phyloP scores from a whole-genome alignment of 92 coral and sea anemone genomes.

The Zoanthus sociatus region DNA sequence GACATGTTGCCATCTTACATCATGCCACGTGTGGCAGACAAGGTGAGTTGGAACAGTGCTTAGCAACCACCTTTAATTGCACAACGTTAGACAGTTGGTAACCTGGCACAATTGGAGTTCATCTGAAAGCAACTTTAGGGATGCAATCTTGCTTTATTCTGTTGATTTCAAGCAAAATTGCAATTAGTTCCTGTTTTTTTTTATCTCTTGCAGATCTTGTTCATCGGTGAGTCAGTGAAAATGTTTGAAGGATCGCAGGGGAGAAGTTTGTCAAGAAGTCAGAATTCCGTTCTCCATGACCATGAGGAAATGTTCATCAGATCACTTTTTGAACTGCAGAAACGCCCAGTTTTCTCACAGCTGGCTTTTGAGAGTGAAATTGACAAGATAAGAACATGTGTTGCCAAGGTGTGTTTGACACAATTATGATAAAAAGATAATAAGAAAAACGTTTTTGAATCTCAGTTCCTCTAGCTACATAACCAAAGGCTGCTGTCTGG shows the following conservation, averaged over 20 bases:
- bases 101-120: not conserved
- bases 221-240: conserved; percentile 95
- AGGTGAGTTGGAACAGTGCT: conserved; percentile 60
- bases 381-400: conserved; percentile 91
- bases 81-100: not conserved
- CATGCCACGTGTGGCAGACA: conserved; percentile 93
- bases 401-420: conserved; percentile 77
- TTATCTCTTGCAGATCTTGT: conserved; percentile 70
- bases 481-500: too few species aligned
- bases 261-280: conserved; percentile 45
- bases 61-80: too few species aligned
- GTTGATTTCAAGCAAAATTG: too few species aligned
- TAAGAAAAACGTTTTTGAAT: not conserved
- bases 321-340: conserved; percentile 78
- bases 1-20: conserved; percentile 96
- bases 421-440: not conserved
- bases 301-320: conserved; percentile 85
- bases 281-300: conserved; percentile 80
- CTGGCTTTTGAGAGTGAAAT: conserved; percentile 92
- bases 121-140: too few species aligned
- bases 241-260: conserved; percentile 90
- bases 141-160: too few species aligned
- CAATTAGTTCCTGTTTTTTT: too few species aligned
- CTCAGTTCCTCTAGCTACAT: not conserved
- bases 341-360: conserved; percentile 80